Conservation (phyloP, 2,797 vertebrate genomes). For the Staurois parvus region DNA sequence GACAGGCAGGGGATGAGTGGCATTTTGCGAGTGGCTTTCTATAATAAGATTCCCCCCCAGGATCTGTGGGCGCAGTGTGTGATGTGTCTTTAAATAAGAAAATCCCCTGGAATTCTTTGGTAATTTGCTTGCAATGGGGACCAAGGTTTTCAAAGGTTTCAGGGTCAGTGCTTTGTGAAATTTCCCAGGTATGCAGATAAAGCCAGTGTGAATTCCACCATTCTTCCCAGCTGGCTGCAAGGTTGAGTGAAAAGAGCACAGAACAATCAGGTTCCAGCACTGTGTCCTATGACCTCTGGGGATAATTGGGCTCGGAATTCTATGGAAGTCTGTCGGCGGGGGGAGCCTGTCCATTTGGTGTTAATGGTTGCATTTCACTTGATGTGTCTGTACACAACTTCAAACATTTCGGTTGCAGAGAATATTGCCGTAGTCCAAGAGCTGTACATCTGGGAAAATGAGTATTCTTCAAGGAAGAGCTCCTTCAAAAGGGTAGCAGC, state of each 20-base stretch:
- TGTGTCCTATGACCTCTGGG: constrained; percentile 43
- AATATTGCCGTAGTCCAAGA: background rate
- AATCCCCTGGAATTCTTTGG: constrained; percentile 9
- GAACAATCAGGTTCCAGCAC: constrained; percentile 32
- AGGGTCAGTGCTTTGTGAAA: constrained; percentile 28
- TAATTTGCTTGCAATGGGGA: constrained; percentile 7
- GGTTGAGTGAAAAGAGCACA: constrained; percentile 33
- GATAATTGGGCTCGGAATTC: constrained; percentile 44
- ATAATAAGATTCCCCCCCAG: background rate
- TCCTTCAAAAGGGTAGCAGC: background rate
- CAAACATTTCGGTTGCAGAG: constrained; percentile 32
- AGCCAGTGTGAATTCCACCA: constrained; percentile 30
- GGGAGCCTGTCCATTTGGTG: constrained; percentile 25
- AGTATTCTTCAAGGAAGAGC: background rate
- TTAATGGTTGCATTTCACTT: constrained; percentile 43
- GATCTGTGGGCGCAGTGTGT: background rate
- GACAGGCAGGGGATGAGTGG: background rate
- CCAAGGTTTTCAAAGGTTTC: constrained; percentile 22
- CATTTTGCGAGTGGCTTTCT: background rate
- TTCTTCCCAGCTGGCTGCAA: constrained; percentile 16
- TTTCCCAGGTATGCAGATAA: constrained; percentile 39
- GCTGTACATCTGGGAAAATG: constrained; percentile 22
- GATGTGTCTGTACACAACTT: constrained; percentile 43
- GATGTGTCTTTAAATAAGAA: constrained; percentile 19
- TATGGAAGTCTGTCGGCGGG: constrained; percentile 15